Base-by-base conservation (phyloP, 2,888 invertebrate genomes). In the Dicyrtomina minuta region DNA sequence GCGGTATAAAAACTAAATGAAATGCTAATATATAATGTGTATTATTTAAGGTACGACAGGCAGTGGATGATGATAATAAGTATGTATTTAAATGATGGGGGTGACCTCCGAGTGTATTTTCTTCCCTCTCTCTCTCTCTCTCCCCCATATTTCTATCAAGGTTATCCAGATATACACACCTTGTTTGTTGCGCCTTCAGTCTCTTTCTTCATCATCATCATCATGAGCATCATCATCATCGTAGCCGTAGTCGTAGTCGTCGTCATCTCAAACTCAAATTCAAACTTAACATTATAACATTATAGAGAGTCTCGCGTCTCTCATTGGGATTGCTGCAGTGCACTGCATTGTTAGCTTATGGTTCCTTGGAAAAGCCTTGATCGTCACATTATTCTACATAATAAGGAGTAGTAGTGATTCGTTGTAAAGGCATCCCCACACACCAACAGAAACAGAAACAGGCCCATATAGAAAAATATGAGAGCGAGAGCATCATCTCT, bases 81-180 rank as follows among this genome's bases (percentile, higher is more conserved):
- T 26, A 55, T 26, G 55, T 55, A 55, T 55, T 55, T 55, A 55
- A 55, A 55, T 55, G 44, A 26, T 51, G 64, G 64, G 64, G 64
- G 51, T 64, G 64, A 64, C 64, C 64, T 51, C 51, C 64, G 51
- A 20, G 33, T 51, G 39, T 27, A 51, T 51, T 51, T 53, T 49
- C 10, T 53, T 27, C 46, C 8, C 33, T 33, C 33, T 33, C 33
- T 33, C 33, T 58, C 58, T 69, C 70, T 33, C 33, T 58, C 58
- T 69, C 70, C 60, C 66, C 70, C 65, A 67, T 66, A 70, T 70
- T 66, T 70, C 61, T 56, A 67, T 70, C 70, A 70, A 70, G 70
- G 70, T 67, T 67, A 70, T 66, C 66, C 70, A 66, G 58, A 43
- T 66, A 62, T 22, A 39, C 64, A 64, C 69, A 69, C 64, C 68